Conservation (phyloP, 2,113 vertebrate species). For the Dinomys branickii region DNA sequence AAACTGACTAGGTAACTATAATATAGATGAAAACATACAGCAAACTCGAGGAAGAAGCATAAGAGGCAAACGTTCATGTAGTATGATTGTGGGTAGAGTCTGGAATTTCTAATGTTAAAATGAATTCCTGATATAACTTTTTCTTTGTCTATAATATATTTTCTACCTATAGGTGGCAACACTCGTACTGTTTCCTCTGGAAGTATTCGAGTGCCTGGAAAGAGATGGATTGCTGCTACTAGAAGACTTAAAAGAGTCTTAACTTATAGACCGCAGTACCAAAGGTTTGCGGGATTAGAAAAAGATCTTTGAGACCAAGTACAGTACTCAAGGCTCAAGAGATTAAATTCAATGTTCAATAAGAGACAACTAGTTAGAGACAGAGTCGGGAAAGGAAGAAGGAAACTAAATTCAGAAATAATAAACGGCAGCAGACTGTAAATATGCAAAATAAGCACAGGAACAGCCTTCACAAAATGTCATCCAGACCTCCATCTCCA, state of each 20-base stretch:
- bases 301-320: not conserved
- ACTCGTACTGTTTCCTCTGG: slow-evolving; percentile 47
- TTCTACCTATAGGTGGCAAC: slow-evolving; percentile 66
- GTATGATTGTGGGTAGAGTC: not conserved
- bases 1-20: not conserved
- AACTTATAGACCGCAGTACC: not conserved
- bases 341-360: not conserved
- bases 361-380: not conserved
- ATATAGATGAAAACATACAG: not conserved
- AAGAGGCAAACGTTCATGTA: not conserved
- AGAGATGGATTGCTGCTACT: not conserved
- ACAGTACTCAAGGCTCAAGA: not conserved
- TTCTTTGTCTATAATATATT: slow-evolving; percentile 1
- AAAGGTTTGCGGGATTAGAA: not conserved
- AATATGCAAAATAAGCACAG: not conserved
- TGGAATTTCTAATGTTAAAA: not conserved
- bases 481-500: not conserved
- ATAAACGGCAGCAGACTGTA: not conserved
- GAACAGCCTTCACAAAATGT: not conserved
- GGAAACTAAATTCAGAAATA: slow-evolving; percentile 36
- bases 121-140: not conserved
- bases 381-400: not conserved
- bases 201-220: not conserved
- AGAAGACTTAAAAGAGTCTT: not conserved
- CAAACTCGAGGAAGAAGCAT: not conserved